Percentiles rank a stretch among this genome's conserved stretches.
Conservation (phyloP, 2,113 vertebrate genomes). For the Paedocypris sp. region DNA sequence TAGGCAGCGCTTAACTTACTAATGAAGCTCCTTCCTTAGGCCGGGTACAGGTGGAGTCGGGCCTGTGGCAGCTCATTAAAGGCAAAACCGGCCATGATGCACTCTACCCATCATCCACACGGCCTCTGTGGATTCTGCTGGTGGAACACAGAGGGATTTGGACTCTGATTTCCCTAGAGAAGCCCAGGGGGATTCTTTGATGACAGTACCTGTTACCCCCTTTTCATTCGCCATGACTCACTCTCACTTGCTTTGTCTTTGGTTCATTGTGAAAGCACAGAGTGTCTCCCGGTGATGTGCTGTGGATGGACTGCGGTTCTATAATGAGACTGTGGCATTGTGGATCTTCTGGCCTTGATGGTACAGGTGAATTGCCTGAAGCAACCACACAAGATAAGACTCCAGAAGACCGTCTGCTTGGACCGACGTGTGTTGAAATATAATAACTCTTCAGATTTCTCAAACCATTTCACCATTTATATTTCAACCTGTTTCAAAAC, state of each 20-base stretch:
- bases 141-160: slow-evolving; percentile 3
- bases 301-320: slow-evolving; percentile 13
- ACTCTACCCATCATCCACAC: not conserved
- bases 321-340: slow-evolving; percentile 25
- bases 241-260: slow-evolving; percentile 7
- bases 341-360: slow-evolving; percentile 12
- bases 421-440: not conserved
- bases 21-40: not conserved
- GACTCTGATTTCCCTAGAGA: slow-evolving; percentile 31
- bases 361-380: slow-evolving; percentile 29
- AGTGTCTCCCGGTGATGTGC: slow-evolving; percentile 28
- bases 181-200: slow-evolving; percentile 21
- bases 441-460: too few species aligned
- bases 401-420: not conserved
- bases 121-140: not conserved
- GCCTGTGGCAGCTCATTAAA: slow-evolving; percentile 32
- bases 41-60: not conserved
- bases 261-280: slow-evolving; percentile 11
- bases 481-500: too few species aligned
- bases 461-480: too few species aligned
- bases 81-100: not conserved
- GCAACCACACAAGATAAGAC: too few species aligned
- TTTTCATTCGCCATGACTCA: slow-evolving; percentile 8
- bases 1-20: slow-evolving; percentile 4
- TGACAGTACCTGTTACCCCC: slow-evolving; percentile 9